Conservation (phyloP, 2,888 invertebrate genomes). For the Linnaemya tessellans region DNA sequence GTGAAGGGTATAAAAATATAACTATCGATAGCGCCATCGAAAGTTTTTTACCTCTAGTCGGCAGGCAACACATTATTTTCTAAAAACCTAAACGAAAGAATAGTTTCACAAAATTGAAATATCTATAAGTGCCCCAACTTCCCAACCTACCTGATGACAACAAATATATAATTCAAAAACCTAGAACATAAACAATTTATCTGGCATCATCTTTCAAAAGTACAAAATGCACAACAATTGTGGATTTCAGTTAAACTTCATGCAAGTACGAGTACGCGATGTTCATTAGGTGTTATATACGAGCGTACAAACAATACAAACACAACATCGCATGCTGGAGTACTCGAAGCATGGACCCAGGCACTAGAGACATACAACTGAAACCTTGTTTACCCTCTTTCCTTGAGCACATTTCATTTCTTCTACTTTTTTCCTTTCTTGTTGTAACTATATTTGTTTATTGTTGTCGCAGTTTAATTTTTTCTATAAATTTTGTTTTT, state of each 20-base stretch:
- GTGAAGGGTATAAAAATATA: too few relatives aligned
- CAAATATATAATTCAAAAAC: background rate
- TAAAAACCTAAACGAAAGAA: too few relatives aligned
- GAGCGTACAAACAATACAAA: conserved; percentile 42
- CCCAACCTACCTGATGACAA: background rate
- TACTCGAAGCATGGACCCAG: conserved; percentile 21
- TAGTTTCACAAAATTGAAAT: too few relatives aligned
- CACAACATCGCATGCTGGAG: conserved; percentile 25
- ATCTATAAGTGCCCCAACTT: too few relatives aligned
- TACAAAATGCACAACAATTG: conserved; percentile 48
- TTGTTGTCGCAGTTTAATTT: conserved; percentile 27
- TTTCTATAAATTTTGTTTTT: conserved; percentile 33
- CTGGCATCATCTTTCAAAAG: conserved; percentile 26
- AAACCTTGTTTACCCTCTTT: conserved; percentile 58
- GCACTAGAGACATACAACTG: conserved; percentile 37
- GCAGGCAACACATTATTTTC: too few relatives aligned
- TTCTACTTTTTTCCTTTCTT: conserved; percentile 15
- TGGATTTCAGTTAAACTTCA: conserved; percentile 16
- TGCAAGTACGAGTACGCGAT: conserved; percentile 26
- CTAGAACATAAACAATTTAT: background rate
- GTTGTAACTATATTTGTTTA: conserved; percentile 32
- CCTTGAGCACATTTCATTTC: conserved; percentile 40
- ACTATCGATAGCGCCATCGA: too few relatives aligned
- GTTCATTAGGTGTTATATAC: conserved; percentile 67
- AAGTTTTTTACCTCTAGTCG: too few relatives aligned